Percentiles rank a stretch among this genome's conserved stretches.
Evolutionary conservation across 1,140 invertebrate genomes (phyloP).

Genomic region (Rhyacophila brunnea): DNA sequence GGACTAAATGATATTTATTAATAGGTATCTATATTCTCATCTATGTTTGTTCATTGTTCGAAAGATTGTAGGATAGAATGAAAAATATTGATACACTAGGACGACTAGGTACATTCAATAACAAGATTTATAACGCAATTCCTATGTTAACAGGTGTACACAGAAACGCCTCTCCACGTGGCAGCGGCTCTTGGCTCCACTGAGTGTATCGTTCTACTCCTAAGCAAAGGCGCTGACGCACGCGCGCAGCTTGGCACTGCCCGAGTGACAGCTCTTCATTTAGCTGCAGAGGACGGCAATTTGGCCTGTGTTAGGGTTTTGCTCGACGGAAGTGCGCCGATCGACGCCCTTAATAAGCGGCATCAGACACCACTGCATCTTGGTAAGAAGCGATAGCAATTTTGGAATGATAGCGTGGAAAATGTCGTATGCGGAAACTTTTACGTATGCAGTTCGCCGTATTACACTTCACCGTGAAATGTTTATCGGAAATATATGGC

Average conservation of each 20-base stretch:
- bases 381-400: conserved; percentile 37
- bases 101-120: no score
- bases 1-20: no score
- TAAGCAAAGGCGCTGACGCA: conserved; percentile 73
- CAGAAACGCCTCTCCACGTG: conserved; percentile 80
- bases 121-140: no score
- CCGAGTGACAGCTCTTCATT: conserved; percentile 73
- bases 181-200: conserved; percentile 71
- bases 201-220: conserved; percentile 65
- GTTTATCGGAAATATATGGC: no score
- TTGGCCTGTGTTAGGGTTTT: conserved; percentile 68
- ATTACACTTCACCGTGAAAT: no score
- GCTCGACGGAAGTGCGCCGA: conserved; percentile 68
- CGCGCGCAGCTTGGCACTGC: conserved; percentile 66
- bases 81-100: no score
- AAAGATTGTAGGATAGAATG: no score
- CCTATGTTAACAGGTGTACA: conserved; percentile 60
- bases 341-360: conserved; percentile 65
- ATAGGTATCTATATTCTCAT: no score
- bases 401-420: neutral
- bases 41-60: no score
- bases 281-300: conserved; percentile 80
- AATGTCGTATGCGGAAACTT: no score
- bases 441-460: no score
- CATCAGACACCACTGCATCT: conserved; percentile 77